phyloP scores from a whole-genome alignment of 2,113 vertebrate genomes.

The Rhadina sibilatrix region DNA sequence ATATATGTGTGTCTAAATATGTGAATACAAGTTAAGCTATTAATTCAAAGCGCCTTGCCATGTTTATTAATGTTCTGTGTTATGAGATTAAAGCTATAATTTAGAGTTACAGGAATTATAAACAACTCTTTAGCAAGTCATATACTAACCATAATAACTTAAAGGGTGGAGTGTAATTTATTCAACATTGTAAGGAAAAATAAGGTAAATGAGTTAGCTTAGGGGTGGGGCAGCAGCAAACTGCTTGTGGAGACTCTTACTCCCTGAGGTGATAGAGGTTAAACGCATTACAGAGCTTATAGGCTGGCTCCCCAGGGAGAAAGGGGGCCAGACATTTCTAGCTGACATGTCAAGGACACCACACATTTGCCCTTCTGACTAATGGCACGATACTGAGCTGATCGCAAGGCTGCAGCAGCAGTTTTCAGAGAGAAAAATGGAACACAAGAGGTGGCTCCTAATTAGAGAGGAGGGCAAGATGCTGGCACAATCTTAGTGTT shows the following conservation, averaged over 20 bases:
- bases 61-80: slow-evolving; percentile 59
- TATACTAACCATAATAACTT: slow-evolving; percentile 69
- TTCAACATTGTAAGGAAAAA: slow-evolving; percentile 66
- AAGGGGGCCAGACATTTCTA: slow-evolving; percentile 1
- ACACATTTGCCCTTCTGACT: slow-evolving; percentile 16
- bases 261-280: slow-evolving; percentile 64
- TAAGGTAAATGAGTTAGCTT: slow-evolving; percentile 55
- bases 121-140: slow-evolving; percentile 70
- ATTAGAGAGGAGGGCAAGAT: slow-evolving; percentile 22
- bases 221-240: slow-evolving; percentile 51
- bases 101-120: slow-evolving; percentile 70
- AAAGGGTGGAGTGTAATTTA: slow-evolving; percentile 71
- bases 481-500: background rate
- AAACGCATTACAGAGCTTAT: slow-evolving; percentile 66
- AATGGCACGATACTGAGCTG: slow-evolving; percentile 21
- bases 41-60: slow-evolving; percentile 50
- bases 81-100: slow-evolving; percentile 69
- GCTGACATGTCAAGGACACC: slow-evolving; percentile 57
- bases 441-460: slow-evolving; percentile 31
- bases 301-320: slow-evolving; percentile 24
- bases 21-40: slow-evolving; percentile 62
- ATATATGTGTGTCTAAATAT: slow-evolving; percentile 43
- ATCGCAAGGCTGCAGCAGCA: slow-evolving; percentile 25
- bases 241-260: slow-evolving; percentile 61
- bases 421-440: slow-evolving; percentile 43